Conservation (phyloP, 2,797 vertebrate genomes). For the Champsocephalus esox region DNA sequence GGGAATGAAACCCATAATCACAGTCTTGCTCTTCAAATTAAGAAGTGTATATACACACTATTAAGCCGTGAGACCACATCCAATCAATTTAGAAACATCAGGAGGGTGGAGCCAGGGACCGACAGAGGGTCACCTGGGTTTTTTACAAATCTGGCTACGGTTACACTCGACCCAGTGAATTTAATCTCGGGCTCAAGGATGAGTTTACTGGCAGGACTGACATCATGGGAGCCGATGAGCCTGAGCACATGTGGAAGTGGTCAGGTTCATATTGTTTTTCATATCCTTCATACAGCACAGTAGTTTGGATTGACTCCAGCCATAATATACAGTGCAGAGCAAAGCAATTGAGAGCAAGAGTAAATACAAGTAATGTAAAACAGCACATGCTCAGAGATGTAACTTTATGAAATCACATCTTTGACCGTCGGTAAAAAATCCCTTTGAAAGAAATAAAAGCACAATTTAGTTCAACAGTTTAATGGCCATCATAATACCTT, state of each 20-base stretch:
- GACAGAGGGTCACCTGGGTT: conserved; percentile 57
- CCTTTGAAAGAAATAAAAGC: conserved; percentile 8
- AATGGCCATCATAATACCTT: not conserved
- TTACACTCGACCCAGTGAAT: conserved; percentile 46
- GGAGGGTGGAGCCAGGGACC: conserved; percentile 43
- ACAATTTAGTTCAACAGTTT: not conserved
- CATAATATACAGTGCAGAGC: not conserved
- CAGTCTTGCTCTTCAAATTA: conserved; percentile 66
- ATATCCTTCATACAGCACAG: conserved; percentile 11
- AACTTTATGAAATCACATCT: conserved; percentile 4
- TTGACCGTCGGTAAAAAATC: conserved; percentile 7
- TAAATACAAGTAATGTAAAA: not conserved
- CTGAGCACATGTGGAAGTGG: conserved; percentile 49
- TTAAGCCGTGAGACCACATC: conserved; percentile 68
- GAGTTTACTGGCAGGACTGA: conserved; percentile 46
- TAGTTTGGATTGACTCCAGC: conserved; percentile 5
- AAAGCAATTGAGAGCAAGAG: conserved; percentile 3
- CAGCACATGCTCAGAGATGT: not conserved
- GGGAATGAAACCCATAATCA: conserved; percentile 74
- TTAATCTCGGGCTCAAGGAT: conserved; percentile 24
- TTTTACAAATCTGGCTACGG: conserved; percentile 34
- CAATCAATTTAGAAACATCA: conserved; percentile 62
- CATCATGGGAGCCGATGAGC: conserved; percentile 11
- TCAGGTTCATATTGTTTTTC: conserved; percentile 26
- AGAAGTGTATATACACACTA: conserved; percentile 68